Conservation (phyloP, 2,888 invertebrate genomes). For the Priapulus caudatus region DNA sequence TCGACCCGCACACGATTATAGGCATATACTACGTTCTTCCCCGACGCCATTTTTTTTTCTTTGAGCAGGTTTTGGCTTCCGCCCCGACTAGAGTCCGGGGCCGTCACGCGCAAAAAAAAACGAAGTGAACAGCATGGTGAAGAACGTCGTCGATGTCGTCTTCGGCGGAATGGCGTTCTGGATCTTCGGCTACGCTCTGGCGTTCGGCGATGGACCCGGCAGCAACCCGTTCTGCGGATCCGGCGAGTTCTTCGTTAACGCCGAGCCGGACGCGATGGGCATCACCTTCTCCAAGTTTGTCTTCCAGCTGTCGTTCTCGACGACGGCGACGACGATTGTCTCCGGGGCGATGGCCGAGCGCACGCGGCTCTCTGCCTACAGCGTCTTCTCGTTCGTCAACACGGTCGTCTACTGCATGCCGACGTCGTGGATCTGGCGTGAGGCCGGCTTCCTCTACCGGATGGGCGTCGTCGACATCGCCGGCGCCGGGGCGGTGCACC, state of each 20-base stretch:
- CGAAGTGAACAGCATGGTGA: background rate
- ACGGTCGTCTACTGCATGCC: slow-evolving; percentile 82
- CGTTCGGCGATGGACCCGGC: slow-evolving; percentile 31
- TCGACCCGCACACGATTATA: no score
- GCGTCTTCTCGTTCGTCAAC: slow-evolving; percentile 73
- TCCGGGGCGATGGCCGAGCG: slow-evolving; percentile 90
- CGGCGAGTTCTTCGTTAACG: slow-evolving; percentile 39
- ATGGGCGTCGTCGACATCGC: slow-evolving; percentile 84
- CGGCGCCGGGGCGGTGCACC: slow-evolving; percentile 64
- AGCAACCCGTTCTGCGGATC: slow-evolving; percentile 36
- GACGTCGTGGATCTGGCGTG: slow-evolving; percentile 44
- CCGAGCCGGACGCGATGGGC: slow-evolving; percentile 30
- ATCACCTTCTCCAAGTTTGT: slow-evolving; percentile 34
- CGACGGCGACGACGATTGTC: slow-evolving; percentile 78
- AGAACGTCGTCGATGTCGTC: background rate
- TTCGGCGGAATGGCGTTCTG: background rate
- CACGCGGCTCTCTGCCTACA: slow-evolving; percentile 64
- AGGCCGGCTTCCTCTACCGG: slow-evolving; percentile 77
- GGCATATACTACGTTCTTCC: no score
- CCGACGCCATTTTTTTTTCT: no score
- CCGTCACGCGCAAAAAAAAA: background rate
- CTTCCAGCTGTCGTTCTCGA: slow-evolving; percentile 57
- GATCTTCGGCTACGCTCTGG: slow-evolving; percentile 28
- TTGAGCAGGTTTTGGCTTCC: background rate
- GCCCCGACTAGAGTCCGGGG: slow-evolving; percentile 3